These are phyloP conservation scores for Pangasius sanitwongsei DNA, from an alignment of 2,797 vertebrate species.

Conservation along the genomic window DNA sequence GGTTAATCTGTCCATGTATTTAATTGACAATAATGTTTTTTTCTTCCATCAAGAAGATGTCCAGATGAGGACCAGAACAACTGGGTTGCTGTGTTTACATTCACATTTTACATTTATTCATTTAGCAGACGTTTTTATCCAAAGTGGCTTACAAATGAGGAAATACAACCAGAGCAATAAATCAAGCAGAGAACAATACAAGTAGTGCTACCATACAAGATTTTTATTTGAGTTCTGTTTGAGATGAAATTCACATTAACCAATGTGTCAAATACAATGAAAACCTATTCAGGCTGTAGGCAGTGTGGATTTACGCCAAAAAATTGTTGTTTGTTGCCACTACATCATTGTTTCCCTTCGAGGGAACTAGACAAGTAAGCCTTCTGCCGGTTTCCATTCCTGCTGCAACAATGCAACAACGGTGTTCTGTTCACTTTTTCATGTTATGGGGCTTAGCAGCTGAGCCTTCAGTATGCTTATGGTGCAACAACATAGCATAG, in stretches of 20 bases:
- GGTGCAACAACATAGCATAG: neutral
- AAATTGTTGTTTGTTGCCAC: neutral
- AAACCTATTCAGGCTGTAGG: neutral
- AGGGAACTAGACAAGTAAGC: neutral
- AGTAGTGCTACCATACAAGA: too few relatives aligned
- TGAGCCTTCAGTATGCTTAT: neutral
- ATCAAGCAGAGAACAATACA: too few relatives aligned
- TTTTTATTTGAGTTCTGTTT: neutral
- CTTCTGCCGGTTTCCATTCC: neutral
- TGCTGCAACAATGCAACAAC: neutral
- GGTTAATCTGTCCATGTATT: neutral
- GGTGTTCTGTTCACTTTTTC: neutral
- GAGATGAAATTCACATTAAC: neutral
- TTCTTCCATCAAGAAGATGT: neutral
- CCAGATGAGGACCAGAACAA: neutral
- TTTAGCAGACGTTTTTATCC: too few relatives aligned
- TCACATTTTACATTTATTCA: too few relatives aligned
- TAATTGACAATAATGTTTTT: neutral
- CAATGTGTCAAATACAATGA: neutral
- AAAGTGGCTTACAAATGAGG: too few relatives aligned
- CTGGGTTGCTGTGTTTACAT: neutral
- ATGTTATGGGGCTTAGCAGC: neutral
- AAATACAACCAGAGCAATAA: too few relatives aligned
- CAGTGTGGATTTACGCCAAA: neutral
- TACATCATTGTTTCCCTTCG: neutral